Percentiles rank a stretch among this genome's conserved stretches.
phyloP scores from a whole-genome alignment of 1,140 invertebrate species.

The Chironomus striatipennis region DNA sequence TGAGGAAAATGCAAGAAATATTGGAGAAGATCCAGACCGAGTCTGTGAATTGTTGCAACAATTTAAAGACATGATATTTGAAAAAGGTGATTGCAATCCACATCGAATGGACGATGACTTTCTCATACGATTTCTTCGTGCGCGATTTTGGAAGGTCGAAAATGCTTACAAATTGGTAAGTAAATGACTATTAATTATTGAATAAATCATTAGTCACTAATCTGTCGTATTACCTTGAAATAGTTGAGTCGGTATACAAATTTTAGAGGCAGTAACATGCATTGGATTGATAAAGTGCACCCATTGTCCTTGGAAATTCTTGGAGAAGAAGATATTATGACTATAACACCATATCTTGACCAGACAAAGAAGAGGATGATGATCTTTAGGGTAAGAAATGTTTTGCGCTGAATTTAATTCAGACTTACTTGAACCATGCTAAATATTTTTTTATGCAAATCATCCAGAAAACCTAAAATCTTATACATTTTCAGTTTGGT shows the following conservation, averaged over 20 bases:
- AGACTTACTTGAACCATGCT: too few species aligned
- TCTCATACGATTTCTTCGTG: constrained; percentile 71
- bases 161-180: constrained; percentile 71
- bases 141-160: constrained; percentile 69
- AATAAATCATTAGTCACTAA: constrained; percentile 25
- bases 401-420: too few species aligned
- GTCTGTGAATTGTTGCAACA: constrained; percentile 46
- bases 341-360: constrained; percentile 63
- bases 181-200: constrained; percentile 18
- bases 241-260: constrained; percentile 66
- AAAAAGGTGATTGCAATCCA: constrained; percentile 61
- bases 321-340: constrained; percentile 59
- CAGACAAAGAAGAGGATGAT: constrained; percentile 58
- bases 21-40: constrained; percentile 48
- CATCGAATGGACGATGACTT: constrained; percentile 74
- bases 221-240: constrained; percentile 23
- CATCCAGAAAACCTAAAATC: constrained; percentile 30
- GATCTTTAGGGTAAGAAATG: constrained; percentile 49
- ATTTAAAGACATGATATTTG: constrained; percentile 64
- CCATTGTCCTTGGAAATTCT: constrained; percentile 54
- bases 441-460: too few species aligned
- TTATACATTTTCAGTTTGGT: constrained; percentile 42
- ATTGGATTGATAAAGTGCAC: constrained; percentile 55
- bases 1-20: constrained; percentile 32
- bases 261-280: constrained; percentile 63